These are phyloP conservation scores for Dendrolimus kikuchii DNA, from an alignment of 1,140 invertebrate genomes.

Conservation along the genomic window DNA sequence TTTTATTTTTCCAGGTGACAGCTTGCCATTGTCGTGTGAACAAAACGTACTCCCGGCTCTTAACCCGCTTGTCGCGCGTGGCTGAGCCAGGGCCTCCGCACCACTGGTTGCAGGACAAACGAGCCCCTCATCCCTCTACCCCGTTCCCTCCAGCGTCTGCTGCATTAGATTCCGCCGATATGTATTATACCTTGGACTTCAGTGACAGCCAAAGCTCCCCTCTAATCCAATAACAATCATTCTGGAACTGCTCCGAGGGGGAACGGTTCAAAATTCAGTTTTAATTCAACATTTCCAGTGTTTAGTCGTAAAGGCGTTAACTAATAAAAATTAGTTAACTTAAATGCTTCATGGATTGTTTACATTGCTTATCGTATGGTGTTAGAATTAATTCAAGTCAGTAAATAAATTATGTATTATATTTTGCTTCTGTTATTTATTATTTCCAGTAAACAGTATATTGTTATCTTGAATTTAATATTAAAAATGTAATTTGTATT, in stretches of 20 bases:
- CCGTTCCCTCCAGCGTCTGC: slow-evolving; percentile 31
- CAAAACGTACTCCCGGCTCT: slow-evolving; percentile 75
- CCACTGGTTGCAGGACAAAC: slow-evolving; percentile 68
- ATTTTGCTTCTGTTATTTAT: neutral
- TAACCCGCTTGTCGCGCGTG: slow-evolving; percentile 60
- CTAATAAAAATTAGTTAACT: neutral
- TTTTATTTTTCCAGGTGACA: slow-evolving; percentile 66
- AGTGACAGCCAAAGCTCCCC: slow-evolving; percentile 81
- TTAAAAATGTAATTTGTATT: too few relatives aligned
- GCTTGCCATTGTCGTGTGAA: slow-evolving; percentile 81
- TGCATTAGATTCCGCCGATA: slow-evolving; percentile 76
- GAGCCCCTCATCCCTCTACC: slow-evolving; percentile 29
- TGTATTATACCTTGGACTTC: slow-evolving; percentile 82
- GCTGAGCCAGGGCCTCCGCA: slow-evolving; percentile 51
- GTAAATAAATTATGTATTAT: slow-evolving; percentile 7
- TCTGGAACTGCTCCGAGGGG: slow-evolving; percentile 55
- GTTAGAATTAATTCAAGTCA: neutral
- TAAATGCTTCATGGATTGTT: neutral
- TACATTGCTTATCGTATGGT: too few relatives aligned
- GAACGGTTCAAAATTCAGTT: slow-evolving; percentile 62
- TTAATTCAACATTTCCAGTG: slow-evolving; percentile 17
- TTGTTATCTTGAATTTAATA: too few relatives aligned
- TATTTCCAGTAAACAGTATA: too few relatives aligned
- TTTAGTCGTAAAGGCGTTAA: neutral
- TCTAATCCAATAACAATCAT: slow-evolving; percentile 77